phyloP scores from a whole-genome alignment of 2,888 invertebrate genomes.

The Eurytoma californica region DNA sequence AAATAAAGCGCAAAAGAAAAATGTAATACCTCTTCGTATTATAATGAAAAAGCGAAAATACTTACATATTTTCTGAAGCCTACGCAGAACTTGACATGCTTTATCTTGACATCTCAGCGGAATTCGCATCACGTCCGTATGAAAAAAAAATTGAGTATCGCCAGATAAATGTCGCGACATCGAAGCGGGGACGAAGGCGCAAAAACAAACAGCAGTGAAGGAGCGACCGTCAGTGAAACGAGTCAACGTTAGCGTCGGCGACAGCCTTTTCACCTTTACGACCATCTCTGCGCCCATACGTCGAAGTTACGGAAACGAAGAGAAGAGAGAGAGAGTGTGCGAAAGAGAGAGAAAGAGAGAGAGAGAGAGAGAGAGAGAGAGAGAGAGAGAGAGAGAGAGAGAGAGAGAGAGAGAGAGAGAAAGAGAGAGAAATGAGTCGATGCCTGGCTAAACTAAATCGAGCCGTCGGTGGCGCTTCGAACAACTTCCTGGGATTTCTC shows the following conservation, averaged over 20 bases:
- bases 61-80: too few relatives aligned
- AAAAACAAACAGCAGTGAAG: not conserved
- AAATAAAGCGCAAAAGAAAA: too few relatives aligned
- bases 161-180: not conserved
- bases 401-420: too few relatives aligned
- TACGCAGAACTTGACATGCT: too few relatives aligned
- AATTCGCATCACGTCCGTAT: too few relatives aligned
- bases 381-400: not conserved
- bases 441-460: constrained; percentile 5
- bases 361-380: not conserved
- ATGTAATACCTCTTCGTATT: too few relatives aligned
- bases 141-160: too few relatives aligned
- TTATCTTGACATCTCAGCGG: too few relatives aligned
- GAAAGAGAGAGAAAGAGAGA: too few relatives aligned
- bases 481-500: constrained; percentile 44
- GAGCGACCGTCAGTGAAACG: constrained; percentile 1
- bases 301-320: not conserved
- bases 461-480: not conserved
- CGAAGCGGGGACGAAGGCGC: not conserved
- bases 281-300: not conserved
- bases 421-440: too few relatives aligned
- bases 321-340: not conserved
- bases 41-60: too few relatives aligned
- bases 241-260: constrained; percentile 4
- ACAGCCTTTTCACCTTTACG: constrained; percentile 9